Base-by-base conservation (phyloP, 2,797 vertebrate species). In the Pangasius mekongensis region DNA sequence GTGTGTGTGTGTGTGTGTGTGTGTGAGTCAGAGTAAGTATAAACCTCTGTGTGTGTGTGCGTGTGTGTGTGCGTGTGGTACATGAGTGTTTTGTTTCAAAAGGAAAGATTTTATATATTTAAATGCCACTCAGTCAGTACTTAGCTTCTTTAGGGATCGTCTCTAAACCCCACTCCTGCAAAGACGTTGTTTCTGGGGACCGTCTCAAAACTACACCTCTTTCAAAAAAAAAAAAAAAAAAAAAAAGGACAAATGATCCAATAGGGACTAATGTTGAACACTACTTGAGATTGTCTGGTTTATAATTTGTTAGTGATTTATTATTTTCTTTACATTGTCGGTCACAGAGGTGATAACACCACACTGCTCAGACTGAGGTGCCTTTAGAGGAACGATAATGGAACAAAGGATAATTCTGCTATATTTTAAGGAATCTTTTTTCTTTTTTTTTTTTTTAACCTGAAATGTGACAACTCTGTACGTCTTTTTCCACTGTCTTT, bases 101-200 rank as follows among this genome's bases (percentile, higher is more conserved):
- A 81, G 20, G 56, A 81, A 84, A 84, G 71, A 67, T 88, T 88
- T 88, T 87, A 84, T 88, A 88, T 88, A 88, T 88, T 88, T 87
- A 87, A 87, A 76, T 77, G 66, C 76, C 73, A 77, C 56, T 67
- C 39, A 10, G 54, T 85, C 73, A 80, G 74, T 54, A 43, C 74
- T 54, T 20, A 49, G 83, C 33, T 56, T 52, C 52, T 62, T 10
- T 74, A 86, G 88, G 71, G 88, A 86, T 62, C 64, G 20, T 83
- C 87, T 66, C 66, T 64, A 76, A 83, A 83, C n/a, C 33, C 43
- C 80, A 24, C 20, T 52, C 52, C 30, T 86, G 87, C 56, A 54
- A 76, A 58, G 14, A 39, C 3, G 2, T 43, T 5, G n/a, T 10
- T 64, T 73, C 77, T 47, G 24, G 77, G 66, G 66, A 86, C 66